Conservation (phyloP, 1,140 invertebrate species). For the Brachionus manjavacas region DNA sequence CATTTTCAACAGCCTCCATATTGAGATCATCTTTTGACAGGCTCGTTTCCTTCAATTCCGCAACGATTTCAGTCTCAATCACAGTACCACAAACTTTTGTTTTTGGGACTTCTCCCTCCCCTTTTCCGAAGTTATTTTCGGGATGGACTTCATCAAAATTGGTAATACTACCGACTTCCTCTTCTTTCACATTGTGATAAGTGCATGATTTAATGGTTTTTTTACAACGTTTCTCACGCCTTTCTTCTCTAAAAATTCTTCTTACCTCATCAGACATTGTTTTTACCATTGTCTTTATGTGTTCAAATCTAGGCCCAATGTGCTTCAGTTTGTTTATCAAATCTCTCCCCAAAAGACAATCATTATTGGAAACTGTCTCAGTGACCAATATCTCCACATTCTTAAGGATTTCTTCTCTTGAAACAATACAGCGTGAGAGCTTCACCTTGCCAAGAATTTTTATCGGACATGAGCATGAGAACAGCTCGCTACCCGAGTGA, state of each 20-base stretch:
- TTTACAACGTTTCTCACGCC: background rate
- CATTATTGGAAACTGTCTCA: too few relatives aligned
- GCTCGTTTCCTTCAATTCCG: background rate
- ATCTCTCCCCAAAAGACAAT: background rate
- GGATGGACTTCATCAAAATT: background rate
- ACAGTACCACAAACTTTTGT: background rate
- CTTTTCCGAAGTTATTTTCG: background rate
- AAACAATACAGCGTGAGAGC: background rate
- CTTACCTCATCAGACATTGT: background rate
- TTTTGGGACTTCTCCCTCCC: background rate
- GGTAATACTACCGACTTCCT: background rate
- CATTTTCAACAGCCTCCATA: background rate
- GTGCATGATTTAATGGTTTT: background rate
- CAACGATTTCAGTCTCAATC: background rate
- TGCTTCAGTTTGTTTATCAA: background rate
- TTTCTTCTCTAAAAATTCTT: background rate
- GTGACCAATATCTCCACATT: background rate
- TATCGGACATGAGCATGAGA: background rate
- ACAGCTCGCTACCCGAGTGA: too few relatives aligned
- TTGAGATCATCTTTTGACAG: background rate
- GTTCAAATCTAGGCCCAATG: background rate
- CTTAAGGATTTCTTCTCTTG: background rate
- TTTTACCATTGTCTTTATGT: background rate
- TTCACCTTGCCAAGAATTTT: background rate
- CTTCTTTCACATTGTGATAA: background rate